Evolutionary conservation across 1,140 invertebrate species (phyloP), one percentile per base, ranked within the genome.

Genomic region (Drosophila malerkotliana): DNA sequence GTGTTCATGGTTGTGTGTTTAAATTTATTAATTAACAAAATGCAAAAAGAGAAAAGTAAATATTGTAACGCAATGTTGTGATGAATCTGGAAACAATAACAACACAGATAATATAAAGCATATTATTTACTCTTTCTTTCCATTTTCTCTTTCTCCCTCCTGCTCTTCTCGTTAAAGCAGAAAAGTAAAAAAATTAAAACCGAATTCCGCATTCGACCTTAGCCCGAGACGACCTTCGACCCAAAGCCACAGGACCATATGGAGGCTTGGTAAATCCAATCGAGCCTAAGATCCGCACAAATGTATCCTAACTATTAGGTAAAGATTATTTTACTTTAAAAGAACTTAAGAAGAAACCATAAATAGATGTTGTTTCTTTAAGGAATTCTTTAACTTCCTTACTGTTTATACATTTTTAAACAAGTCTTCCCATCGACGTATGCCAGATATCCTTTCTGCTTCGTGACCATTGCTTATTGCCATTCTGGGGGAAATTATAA

Each of bases 71-170:
- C 15, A 44, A 7, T 44, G n/a, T 44, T 44, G 41, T 44, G 49
- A 10, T 28, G 10, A 53, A 64, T 61, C 41, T 18, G 45, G 61
- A 64, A 66, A 73, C 53, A 66, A 77, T 74, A 78, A 54, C 76
- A 87, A 73, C 83, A 83, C 79, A 76, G 79, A 88, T 79, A 88
- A 77, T 73, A 83, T 77, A 88, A 79, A 88, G 79, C 48, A 64
- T 79, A 79, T 83, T 83, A 88, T 88, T 88, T 85, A 85, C 81
- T 87, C 66, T 78, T 83, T 77, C 75, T 88, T 88, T 87, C 12
- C 34, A 37, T 37, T 12, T 34, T 88, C 79, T 88, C 79, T 88
- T 83, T 83, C 82, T 87, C 88, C 88, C 79, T 79, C 88, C 84
- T 88, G 56, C 66, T 77, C 73, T 77, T 71, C 76, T 88, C 83